phyloP scores from a whole-genome alignment of 2,797 vertebrate species.

The Eleutherodactylus coqui region DNA sequence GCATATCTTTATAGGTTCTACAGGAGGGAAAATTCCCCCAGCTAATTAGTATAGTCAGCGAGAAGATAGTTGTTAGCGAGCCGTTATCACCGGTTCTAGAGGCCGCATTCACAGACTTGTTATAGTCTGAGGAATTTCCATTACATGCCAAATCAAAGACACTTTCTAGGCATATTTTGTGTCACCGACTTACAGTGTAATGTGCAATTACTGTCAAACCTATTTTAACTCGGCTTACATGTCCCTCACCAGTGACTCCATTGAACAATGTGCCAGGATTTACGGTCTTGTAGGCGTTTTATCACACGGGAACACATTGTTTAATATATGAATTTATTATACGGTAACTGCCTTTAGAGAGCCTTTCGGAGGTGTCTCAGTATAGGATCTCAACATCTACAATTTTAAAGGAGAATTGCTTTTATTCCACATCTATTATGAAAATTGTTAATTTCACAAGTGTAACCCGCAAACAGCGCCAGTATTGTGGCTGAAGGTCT shows the following conservation, averaged over 20 bases:
- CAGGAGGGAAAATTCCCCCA: background rate
- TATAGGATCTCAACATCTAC: too few relatives aligned
- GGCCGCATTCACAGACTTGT: conserved; percentile 23
- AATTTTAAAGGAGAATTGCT: too few relatives aligned
- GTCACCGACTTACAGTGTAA: background rate
- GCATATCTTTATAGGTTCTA: background rate
- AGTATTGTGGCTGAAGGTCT: too few relatives aligned
- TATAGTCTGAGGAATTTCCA: conserved; percentile 40
- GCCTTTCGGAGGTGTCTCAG: too few relatives aligned
- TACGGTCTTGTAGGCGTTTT: background rate
- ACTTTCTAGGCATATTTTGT: conserved; percentile 45
- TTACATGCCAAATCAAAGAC: conserved; percentile 41
- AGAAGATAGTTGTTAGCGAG: conserved; percentile 15
- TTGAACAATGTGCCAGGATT: conserved; percentile 29
- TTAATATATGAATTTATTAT: too few relatives aligned
- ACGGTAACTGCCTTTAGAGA: too few relatives aligned
- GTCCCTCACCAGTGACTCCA: conserved; percentile 19
- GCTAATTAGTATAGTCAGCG: conserved; percentile 27
- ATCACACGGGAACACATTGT: conserved; percentile 8
- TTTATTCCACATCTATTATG: too few relatives aligned
- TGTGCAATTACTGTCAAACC: conserved; percentile 47
- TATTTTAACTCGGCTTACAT: conserved; percentile 24
- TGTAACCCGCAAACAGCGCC: too few relatives aligned
- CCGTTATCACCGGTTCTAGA: background rate
- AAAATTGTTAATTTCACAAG: too few relatives aligned